A percentile compares a stretch with the other conserved stretches of the same genome.
phyloP scores from a whole-genome alignment of 2,888 invertebrate species.

The Eristalinus sepulchralis region DNA sequence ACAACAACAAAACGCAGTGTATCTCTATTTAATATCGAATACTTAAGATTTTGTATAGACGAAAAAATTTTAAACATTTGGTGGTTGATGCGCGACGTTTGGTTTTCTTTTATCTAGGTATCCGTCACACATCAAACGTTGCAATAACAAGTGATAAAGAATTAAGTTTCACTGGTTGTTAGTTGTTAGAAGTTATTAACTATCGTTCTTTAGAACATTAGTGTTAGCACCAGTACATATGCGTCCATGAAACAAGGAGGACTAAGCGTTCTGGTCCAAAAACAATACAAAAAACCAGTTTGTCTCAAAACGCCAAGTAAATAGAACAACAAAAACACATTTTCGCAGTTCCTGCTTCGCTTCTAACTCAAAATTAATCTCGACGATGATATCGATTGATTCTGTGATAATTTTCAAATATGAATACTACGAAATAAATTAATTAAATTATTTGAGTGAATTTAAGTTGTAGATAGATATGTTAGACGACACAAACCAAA shows the following conservation, averaged over 20 bases:
- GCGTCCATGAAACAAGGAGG: background rate
- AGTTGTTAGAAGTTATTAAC: background rate
- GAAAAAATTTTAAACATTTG: conserved; percentile 3
- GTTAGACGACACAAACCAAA: conserved; percentile 50
- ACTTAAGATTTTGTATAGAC: conserved; percentile 27
- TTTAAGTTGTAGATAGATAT: conserved; percentile 6
- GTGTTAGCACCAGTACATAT: background rate
- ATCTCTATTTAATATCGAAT: conserved; percentile 47
- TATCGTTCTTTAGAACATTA: background rate
- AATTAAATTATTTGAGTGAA: conserved; percentile 45
- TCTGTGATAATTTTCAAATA: conserved; percentile 52
- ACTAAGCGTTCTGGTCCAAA: background rate
- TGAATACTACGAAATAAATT: background rate
- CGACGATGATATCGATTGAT: conserved; percentile 50
- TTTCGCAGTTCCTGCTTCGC: conserved; percentile 56
- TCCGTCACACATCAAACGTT: background rate
- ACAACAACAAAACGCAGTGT: conserved; percentile 31
- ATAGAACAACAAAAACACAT: background rate
- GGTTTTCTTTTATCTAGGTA: background rate
- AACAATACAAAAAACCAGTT: background rate
- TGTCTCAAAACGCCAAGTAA: conserved; percentile 12
- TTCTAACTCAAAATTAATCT: conserved; percentile 31
- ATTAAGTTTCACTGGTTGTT: background rate
- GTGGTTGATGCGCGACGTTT: background rate
- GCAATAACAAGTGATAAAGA: background rate